These are phyloP conservation scores for Rhodeus uyekii DNA, from an alignment of 2,797 vertebrate species.

Conservation along the genomic window DNA sequence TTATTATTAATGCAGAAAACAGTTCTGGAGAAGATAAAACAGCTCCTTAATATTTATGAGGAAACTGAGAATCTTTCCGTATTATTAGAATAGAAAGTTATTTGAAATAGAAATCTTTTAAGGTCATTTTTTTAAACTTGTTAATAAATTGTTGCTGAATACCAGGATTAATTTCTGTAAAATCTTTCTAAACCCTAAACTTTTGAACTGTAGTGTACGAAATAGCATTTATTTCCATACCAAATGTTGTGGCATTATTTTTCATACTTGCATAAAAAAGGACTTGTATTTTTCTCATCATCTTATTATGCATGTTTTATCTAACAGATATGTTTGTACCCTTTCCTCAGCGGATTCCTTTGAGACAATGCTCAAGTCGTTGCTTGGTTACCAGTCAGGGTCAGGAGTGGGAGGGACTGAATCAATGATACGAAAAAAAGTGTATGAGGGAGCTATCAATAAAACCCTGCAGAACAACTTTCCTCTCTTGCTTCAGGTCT, in stretches of 20 bases:
- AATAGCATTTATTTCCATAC: too few relatives aligned
- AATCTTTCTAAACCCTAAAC: neutral
- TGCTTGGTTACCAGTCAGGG: slow-evolving; percentile 88
- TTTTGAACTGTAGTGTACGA: neutral
- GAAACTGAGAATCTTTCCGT: neutral
- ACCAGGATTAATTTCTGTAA: neutral
- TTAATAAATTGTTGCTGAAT: neutral
- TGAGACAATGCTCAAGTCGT: slow-evolving; percentile 95
- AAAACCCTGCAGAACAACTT: slow-evolving; percentile 85
- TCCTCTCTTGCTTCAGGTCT: slow-evolving; percentile 85
- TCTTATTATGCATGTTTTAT: neutral
- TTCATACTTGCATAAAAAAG: too few relatives aligned
- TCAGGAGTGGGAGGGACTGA: slow-evolving; percentile 76
- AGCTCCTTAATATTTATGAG: neutral
- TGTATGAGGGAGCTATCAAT: slow-evolving; percentile 85
- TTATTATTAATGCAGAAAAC: neutral
- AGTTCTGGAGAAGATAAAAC: too few relatives aligned
- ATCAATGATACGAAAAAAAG: slow-evolving; percentile 83
- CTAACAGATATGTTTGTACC: neutral
- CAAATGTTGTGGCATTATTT: too few relatives aligned
- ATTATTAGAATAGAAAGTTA: neutral
- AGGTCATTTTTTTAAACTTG: neutral
- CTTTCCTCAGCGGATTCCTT: slow-evolving; percentile 87
- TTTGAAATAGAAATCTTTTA: neutral
- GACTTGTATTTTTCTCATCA: too few relatives aligned